Percentiles rank a stretch among this genome's conserved stretches.
These are phyloP conservation scores for Anoplius nigerrimus DNA, from an alignment of 2,888 invertebrate genomes.

Conservation along the genomic window DNA sequence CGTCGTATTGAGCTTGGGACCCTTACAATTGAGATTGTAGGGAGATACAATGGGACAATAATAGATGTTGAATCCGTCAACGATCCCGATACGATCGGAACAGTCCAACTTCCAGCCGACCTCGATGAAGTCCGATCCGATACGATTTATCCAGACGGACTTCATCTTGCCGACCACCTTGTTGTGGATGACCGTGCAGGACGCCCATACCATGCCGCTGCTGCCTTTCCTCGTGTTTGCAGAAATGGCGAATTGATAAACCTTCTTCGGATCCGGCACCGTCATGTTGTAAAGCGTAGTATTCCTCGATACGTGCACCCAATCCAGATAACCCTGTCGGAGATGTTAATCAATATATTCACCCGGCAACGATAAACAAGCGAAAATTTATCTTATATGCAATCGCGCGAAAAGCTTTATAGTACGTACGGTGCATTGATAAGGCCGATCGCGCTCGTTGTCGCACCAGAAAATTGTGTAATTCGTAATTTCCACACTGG, in stretches of 20 bases:
- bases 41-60: conserved; percentile 83
- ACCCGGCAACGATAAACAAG: not conserved
- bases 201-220: conserved; percentile 91
- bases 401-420: not conserved
- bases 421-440: conserved; percentile 77
- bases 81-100: conserved; percentile 82
- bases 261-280: conserved; percentile 77
- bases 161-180: conserved; percentile 78
- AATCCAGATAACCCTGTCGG: conserved; percentile 80
- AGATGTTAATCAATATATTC: conserved; percentile 11
- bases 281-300: conserved; percentile 78
- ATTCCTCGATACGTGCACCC: conserved; percentile 77
- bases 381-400: not conserved
- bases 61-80: conserved; percentile 85
- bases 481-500: conserved; percentile 77
- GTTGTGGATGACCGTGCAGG: conserved; percentile 80
- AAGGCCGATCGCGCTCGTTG: conserved; percentile 77
- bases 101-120: conserved; percentile 88
- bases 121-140: conserved; percentile 77
- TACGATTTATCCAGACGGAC: conserved; percentile 76
- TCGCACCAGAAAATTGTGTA: conserved; percentile 91
- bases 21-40: conserved; percentile 78
- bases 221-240: conserved; percentile 83
- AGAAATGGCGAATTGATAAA: conserved; percentile 88
- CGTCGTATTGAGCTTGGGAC: conserved; percentile 73